Evolutionary conservation across 1,140 invertebrate genomes (phyloP).

Genomic region (Drosophila subpulchrella): DNA sequence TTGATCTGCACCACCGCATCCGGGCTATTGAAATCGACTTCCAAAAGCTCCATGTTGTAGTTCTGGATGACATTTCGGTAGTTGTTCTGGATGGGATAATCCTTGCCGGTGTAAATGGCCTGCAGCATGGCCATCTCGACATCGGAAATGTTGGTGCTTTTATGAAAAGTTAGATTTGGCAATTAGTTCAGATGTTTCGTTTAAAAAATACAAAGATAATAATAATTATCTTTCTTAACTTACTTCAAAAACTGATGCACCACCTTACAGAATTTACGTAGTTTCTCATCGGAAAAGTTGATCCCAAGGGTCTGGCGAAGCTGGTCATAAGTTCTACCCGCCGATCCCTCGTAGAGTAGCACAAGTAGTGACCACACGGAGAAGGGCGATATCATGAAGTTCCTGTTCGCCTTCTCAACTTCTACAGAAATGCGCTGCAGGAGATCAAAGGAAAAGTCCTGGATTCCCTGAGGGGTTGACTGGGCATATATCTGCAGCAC

Average conservation of each 20-base stretch:
- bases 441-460: conserved; percentile 67
- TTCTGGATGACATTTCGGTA: conserved; percentile 76
- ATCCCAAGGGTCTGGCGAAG: conserved; percentile 85
- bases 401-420: conserved; percentile 23
- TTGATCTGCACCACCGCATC: conserved; percentile 87
- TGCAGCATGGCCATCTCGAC: conserved; percentile 72
- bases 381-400: conserved; percentile 87
- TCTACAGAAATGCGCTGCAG: conserved; percentile 52
- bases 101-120: conserved; percentile 61
- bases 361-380: conserved; percentile 87
- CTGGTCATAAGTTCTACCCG: conserved; percentile 85
- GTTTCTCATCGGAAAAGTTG: conserved; percentile 72
- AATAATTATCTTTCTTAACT: not conserved
- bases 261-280: conserved; percentile 40
- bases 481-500: too few relatives aligned
- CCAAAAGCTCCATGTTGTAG: conserved; percentile 86
- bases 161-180: too few relatives aligned
- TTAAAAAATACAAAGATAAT: too few relatives aligned
- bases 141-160: conserved; percentile 63
- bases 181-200: too few relatives aligned
- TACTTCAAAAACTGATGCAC: not conserved
- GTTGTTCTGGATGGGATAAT: conserved; percentile 55
- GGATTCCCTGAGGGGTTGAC: conserved; percentile 39
- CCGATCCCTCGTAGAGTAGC: conserved; percentile 86
- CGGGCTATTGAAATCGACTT: conserved; percentile 87